Conservation (phyloP, 1,140 invertebrate genomes). For the Micrasema minimum region DNA sequence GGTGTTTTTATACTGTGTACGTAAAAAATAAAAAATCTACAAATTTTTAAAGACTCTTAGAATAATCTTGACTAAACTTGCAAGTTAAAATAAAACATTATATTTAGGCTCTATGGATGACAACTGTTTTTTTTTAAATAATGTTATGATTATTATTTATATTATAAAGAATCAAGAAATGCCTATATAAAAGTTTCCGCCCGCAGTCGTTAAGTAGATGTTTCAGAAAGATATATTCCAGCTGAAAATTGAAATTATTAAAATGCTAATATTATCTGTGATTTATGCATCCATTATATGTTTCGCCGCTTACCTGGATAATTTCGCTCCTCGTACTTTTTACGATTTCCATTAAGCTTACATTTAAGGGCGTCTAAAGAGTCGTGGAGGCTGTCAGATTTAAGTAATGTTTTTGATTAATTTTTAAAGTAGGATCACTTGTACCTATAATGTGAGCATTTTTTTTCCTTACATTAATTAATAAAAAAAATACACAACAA, state of each 20-base stretch:
- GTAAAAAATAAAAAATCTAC: too few species aligned
- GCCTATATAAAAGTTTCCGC: conserved; percentile 14
- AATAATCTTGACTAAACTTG: too few species aligned
- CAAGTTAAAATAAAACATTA: too few species aligned
- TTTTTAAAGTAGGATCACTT: conserved; percentile 28
- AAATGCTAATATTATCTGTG: conserved; percentile 45
- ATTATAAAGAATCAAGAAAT: too few species aligned
- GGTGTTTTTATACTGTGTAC: too few species aligned
- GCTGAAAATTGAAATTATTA: conserved; percentile 47
- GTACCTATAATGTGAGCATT: not conserved
- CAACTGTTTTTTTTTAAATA: too few species aligned
- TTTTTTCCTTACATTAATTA: not conserved
- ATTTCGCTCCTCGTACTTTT: conserved; percentile 36
- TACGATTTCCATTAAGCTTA: conserved; percentile 36
- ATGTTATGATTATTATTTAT: too few species aligned
- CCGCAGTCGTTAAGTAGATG: conserved; percentile 42
- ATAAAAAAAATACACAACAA: too few species aligned
- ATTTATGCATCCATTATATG: conserved; percentile 38
- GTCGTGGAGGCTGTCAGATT: conserved; percentile 28
- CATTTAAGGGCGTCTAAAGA: conserved; percentile 35
- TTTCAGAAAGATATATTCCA: conserved; percentile 37
- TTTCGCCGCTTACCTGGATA: conserved; percentile 37
- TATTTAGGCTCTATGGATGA: too few species aligned
- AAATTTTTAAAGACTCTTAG: too few species aligned
- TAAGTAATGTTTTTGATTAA: conserved; percentile 35